Evolutionary conservation across 2,888 invertebrate genomes (phyloP).

Genomic region (Malthinus flaveolus): DNA sequence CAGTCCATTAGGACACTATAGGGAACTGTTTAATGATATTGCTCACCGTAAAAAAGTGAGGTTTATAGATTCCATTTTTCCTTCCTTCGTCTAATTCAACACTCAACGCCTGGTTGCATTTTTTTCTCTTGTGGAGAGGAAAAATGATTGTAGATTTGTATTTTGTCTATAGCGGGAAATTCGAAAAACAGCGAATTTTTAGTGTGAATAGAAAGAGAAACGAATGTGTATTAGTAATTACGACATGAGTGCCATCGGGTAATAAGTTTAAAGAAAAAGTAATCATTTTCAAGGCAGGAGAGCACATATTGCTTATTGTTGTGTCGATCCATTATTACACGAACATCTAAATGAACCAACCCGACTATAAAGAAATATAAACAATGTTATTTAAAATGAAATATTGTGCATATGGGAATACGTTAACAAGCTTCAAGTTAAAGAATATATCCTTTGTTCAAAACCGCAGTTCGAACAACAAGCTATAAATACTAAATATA

Average conservation of each 20-base stretch:
- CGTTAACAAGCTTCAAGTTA: constrained; percentile 53
- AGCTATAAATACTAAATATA: constrained; percentile 53
- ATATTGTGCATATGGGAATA: constrained; percentile 51
- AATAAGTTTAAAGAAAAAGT: constrained; percentile 26
- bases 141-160: no score
- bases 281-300: constrained; percentile 25
- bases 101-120: no score
- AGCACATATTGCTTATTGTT: constrained; percentile 35
- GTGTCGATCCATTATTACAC: constrained; percentile 46
- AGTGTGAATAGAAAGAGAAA: no score
- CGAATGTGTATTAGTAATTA: no score
- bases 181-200: no score
- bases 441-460: constrained; percentile 54
- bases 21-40: no score
- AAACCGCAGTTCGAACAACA: constrained; percentile 53
- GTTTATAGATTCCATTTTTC: no score
- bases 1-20: no score
- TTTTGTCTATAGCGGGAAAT: no score
- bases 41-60: no score
- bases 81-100: no score
- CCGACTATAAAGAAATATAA: constrained; percentile 52
- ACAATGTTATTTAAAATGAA: constrained; percentile 54
- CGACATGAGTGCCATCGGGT: not conserved
- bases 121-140: no score
- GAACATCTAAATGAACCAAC: constrained; percentile 49